Percentiles rank a stretch among this genome's conserved stretches.
Conservation (phyloP, 1,140 invertebrate species). For the Drosophila melanogaster region DNA sequence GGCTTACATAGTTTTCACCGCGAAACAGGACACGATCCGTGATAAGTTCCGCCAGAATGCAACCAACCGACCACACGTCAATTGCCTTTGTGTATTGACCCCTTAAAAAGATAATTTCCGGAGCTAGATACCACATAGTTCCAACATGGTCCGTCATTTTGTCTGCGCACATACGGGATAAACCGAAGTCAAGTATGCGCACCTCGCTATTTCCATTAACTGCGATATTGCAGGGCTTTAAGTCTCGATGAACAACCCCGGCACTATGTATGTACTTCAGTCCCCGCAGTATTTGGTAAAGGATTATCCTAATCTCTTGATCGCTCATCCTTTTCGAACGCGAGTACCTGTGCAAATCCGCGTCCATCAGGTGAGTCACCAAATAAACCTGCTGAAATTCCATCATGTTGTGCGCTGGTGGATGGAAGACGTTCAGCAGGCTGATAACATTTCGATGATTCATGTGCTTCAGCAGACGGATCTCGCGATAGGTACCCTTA, state of each 20-base stretch:
- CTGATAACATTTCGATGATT: constrained; percentile 99
- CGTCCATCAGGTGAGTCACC: constrained; percentile 99
- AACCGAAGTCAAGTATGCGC: constrained; percentile 99
- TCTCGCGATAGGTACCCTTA: constrained; percentile 98
- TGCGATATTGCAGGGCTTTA: constrained; percentile 99
- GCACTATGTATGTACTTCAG: constrained; percentile 99
- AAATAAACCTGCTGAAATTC: constrained; percentile 97
- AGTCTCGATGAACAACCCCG: constrained; percentile 98
- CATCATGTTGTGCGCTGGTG: constrained; percentile 90
- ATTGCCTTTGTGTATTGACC: constrained; percentile 99
- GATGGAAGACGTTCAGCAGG: constrained; percentile 96
- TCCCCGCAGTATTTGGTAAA: constrained; percentile 98
- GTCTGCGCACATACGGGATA: constrained; percentile 95
- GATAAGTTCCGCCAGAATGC: constrained; percentile 98
- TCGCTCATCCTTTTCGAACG: constrained; percentile 97
- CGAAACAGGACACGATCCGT: constrained; percentile 96
- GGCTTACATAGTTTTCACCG: constrained; percentile 98
- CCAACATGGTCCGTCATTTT: constrained; percentile 99
- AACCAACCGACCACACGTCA: constrained; percentile 99
- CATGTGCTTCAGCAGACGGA: constrained; percentile 98
- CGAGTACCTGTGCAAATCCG: constrained; percentile 98
- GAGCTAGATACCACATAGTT: constrained; percentile 97
- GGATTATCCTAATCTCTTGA: constrained; percentile 98
- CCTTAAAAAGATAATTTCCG: constrained; percentile 99
- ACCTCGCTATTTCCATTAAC: constrained; percentile 99